Base-by-base conservation (phyloP, 2,888 invertebrate genomes). In the Gymnoscelis rufifasciata region DNA sequence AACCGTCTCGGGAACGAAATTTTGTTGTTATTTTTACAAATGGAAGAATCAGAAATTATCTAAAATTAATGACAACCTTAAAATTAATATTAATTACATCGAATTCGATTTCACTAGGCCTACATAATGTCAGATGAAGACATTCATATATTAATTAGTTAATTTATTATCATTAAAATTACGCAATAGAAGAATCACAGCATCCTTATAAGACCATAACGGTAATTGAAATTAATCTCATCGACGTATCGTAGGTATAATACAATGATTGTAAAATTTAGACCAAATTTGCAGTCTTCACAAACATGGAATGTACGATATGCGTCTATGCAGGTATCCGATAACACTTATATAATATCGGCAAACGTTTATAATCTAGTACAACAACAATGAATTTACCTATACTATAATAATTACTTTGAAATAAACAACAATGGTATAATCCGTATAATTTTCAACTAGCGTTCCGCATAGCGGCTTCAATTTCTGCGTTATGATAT, bases 151-250 rank as follows among this genome's bases (percentile, higher is more conserved):
- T 71, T 72, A 70, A 74, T 70, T 71, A 71, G 67, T 75, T 65
- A 66, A 74, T 73, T 51, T 52, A 48, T 49, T 78, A 80, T 78
- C 69, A 61, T 83, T 82, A 82, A 75, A 83, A 79, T 81, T 86
- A 87, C 76, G 87, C 88, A 88, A 87, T 88, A 87, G 84, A 87
- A 87, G 84, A 87, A 88, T 87, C 87, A 87, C 87, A 87, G 87
- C 87, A 84, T 87, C 74, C 80, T 87, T 84, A 58, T 56, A 87
- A 83, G 86, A 87, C 83, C 83, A 79, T 87, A 83, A 80, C 77
- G 82, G 83, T 78, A 78, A 81, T 82, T 79, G 80, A 84, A 87
- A 86, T 80, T 71, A 84, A 83, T 81, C 74, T 83, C 80, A 78
- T 78, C 82, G 83, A 84, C 83, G 78, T 83, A 83, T 83, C 83